Evolutionary conservation across 1,140 invertebrate species (phyloP).

Genomic region (Drosophila repletoides): DNA sequence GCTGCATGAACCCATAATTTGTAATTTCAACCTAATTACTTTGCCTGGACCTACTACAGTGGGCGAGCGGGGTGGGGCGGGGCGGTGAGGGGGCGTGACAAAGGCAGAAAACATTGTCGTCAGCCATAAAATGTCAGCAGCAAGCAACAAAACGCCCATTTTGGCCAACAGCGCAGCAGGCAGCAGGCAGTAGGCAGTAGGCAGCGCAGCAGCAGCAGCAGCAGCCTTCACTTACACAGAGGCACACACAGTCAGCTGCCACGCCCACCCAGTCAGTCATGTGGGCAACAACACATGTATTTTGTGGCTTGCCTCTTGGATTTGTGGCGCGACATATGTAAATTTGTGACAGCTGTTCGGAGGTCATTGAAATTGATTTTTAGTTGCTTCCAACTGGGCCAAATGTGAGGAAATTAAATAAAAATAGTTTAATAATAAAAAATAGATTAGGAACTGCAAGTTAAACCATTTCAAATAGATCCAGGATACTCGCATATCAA

Average conservation of each 20-base stretch:
- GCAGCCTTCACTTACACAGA: slow-evolving; percentile 28
- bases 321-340: slow-evolving; percentile 54
- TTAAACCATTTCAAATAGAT: not conserved
- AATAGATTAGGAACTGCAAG: slow-evolving; percentile 9
- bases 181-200: too few species aligned
- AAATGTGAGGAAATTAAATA: not conserved
- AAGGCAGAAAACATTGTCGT: slow-evolving; percentile 62
- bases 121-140: slow-evolving; percentile 67
- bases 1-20: slow-evolving; percentile 75
- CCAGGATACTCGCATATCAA: too few species aligned
- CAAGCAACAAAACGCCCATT: slow-evolving; percentile 69
- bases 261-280: slow-evolving; percentile 43
- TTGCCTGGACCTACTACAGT: slow-evolving; percentile 15
- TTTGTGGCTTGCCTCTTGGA: slow-evolving; percentile 31
- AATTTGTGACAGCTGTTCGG: slow-evolving; percentile 58
- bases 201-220: slow-evolving; percentile 4
- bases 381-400: slow-evolving; percentile 6
- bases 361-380: slow-evolving; percentile 65
- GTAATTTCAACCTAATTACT: slow-evolving; percentile 80
- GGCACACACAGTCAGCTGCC: slow-evolving; percentile 21
- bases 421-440: not conserved
- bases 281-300: slow-evolving; percentile 25
- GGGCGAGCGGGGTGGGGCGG: not conserved
- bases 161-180: too few species aligned
- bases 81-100: not conserved